These are phyloP conservation scores for Yasuhikotakia modesta DNA, from an alignment of 2,797 vertebrate species.

Conservation along the genomic window DNA sequence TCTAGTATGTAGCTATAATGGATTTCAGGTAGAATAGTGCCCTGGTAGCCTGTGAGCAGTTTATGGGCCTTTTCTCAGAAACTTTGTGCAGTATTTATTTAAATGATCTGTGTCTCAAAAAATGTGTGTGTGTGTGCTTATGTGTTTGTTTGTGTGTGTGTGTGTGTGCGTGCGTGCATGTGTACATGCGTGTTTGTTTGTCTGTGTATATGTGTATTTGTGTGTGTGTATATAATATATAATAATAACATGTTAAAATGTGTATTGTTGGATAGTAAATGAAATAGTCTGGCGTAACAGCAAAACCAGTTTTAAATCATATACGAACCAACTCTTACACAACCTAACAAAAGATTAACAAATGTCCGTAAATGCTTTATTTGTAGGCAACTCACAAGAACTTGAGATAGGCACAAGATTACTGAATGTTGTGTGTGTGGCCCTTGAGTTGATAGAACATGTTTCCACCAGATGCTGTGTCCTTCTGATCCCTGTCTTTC, in stretches of 20 bases:
- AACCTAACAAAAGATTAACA: too few species aligned
- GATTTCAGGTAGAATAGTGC: background rate
- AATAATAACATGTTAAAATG: too few species aligned
- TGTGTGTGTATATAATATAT: too few species aligned
- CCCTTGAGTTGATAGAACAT: constrained; percentile 39
- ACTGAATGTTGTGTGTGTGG: constrained; percentile 27
- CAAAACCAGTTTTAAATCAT: too few species aligned
- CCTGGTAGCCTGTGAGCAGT: background rate
- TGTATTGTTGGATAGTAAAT: too few species aligned
- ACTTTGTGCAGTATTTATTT: background rate
- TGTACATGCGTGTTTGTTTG: too few species aligned
- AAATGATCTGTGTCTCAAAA: background rate
- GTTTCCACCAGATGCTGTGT: constrained; percentile 48
- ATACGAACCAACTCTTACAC: too few species aligned
- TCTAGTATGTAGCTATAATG: background rate
- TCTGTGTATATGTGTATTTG: too few species aligned
- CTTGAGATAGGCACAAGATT: background rate
- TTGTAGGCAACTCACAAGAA: background rate
- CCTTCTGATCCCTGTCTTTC: constrained; percentile 44
- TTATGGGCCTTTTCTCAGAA: background rate
- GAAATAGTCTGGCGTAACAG: too few species aligned
- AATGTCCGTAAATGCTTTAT: background rate
- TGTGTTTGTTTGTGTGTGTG: too few species aligned
- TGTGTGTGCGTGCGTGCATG: too few species aligned
- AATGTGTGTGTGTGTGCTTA: too few species aligned